Base-by-base conservation (phyloP, 2,888 invertebrate species). In the Cantharis flavilabris region DNA sequence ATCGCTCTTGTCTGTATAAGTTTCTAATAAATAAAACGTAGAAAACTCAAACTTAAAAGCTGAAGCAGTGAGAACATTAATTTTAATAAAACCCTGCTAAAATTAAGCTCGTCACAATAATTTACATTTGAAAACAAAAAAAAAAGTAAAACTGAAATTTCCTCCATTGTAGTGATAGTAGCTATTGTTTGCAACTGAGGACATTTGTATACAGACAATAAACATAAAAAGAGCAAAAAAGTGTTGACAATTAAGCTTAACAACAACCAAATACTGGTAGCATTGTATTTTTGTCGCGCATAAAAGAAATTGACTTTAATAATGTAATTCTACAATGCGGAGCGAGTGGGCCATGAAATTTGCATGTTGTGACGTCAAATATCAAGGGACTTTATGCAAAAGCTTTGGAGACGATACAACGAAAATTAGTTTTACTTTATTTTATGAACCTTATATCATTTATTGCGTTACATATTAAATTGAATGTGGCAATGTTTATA, bases 181-280 rank as follows among this genome's bases (percentile, higher is more conserved):
- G 80, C 84, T 81, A 84, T 85, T 86, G 85, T 85, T 83, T 83
- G 82, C 84, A 84, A 84, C 85, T 85, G 84, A 81, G 83, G 83
- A 85, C 85, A 86, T 86, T 86, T 86, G 85, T 85, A 84, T 85
- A 84, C 85, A 84, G 84, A 84, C 84, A 83, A 84, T 86, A 84
- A 85, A 84, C 83, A 84, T 84, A 85, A 85, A 83, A 83, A 84
- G 83, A 81, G 84, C 82, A 84, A 80, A 79, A 84, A 85, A 86
- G 85, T 85, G 86, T 85, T 83, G 86, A 86, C 86, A 87, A 86
- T 87, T 86, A 87, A 87, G 84, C 80, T 83, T 83, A 84, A 86
- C 86, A 86, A 84, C 84, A 85, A 86, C 86, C 84, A 83, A 84
- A 85, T 83, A 80, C 80, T 79, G 79, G 80, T 76, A 81, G 81